Base-by-base conservation (phyloP, 1,140 invertebrate genomes). In the Lasioglossum albipes region DNA sequence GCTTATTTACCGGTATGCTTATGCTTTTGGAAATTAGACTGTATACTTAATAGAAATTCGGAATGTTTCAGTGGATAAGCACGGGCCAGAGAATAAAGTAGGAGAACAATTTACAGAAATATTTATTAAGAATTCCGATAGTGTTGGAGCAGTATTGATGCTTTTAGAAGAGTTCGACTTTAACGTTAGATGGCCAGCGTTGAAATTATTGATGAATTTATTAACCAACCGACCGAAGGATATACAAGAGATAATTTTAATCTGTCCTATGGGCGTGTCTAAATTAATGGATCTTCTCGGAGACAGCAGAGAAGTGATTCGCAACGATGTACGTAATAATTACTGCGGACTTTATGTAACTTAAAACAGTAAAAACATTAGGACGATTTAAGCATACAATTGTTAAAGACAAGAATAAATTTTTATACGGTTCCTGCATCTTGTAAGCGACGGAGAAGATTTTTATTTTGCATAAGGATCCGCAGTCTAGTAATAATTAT, bases 81-180 rank as follows among this genome's bases (percentile, higher is more conserved):
- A 92, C 76, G 91, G 91, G 75, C 79, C 88, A 36, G 85, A 91
- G 2, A 89, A 83, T 68, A 93, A 93, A 79, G 91, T 97, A 68
- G 98, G 99, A 13, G 97, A 97, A 90, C 98, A 99, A 91, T 99
- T 99, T 90, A 99, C 99, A 7, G 99, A 99, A 94, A 99, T 99
- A 94, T 99, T 99, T 90, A 97, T 99, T 10, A 99, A 99, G 93
- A 96, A 97, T 85, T 93, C 95, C 20, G 97, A 98, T 80, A 98
- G 98, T 93, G 96, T 99, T 22, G 94, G 95, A 67, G 91, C 98
- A 16, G 94, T 99, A 5, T 93, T 99, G 79, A 95, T 96, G 65
- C 95, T 99, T 69, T 92, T 99, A n/a, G 98, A 99, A 90, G 98
- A 99, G 91, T 99, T 97, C 93, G 98, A 99, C 91, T 99, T 99